phyloP scores from a whole-genome alignment of 2,113 vertebrate genomes.

The Phrynosoma platyrhinos region DNA sequence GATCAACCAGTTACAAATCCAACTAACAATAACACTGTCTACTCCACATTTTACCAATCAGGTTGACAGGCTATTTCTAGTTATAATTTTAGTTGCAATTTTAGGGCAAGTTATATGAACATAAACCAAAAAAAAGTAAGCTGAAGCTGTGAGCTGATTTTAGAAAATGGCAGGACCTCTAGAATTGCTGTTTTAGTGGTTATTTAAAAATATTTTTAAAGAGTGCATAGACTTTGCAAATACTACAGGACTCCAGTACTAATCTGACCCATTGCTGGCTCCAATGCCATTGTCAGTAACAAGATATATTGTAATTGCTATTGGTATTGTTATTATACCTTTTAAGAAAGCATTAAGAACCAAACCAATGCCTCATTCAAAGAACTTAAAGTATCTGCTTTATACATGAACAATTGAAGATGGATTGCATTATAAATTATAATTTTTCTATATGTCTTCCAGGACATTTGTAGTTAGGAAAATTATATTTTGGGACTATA shows the following conservation, averaged over 20 bases:
- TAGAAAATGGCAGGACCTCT: constrained; percentile 19
- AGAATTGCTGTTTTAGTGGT: constrained; percentile 33
- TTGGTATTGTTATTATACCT: not conserved
- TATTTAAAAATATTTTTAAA: constrained; percentile 18
- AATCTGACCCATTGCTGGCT: constrained; percentile 17
- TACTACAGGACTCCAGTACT: constrained; percentile 16
- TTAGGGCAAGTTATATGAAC: constrained; percentile 12
- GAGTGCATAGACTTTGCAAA: constrained; percentile 17
- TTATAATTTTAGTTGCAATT: constrained; percentile 13
- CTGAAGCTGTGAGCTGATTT: constrained; percentile 4
- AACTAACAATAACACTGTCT: too few relatives aligned
- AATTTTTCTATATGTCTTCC: not conserved
- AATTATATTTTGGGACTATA: constrained; percentile 17
- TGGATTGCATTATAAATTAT: not conserved
- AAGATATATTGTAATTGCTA: constrained; percentile 15
- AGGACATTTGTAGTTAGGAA: not conserved
- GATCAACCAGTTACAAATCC: too few relatives aligned
- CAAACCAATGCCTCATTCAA: not conserved
- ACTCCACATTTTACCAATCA: too few relatives aligned
- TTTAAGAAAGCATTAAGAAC: not conserved
- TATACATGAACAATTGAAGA: not conserved
- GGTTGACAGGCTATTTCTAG: not conserved
- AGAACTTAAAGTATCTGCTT: constrained; percentile 5
- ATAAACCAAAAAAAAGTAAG: not conserved
- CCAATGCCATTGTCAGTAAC: not conserved